Conservation (phyloP, 1,140 invertebrate species). For the Akabosia matsudoensis region DNA sequence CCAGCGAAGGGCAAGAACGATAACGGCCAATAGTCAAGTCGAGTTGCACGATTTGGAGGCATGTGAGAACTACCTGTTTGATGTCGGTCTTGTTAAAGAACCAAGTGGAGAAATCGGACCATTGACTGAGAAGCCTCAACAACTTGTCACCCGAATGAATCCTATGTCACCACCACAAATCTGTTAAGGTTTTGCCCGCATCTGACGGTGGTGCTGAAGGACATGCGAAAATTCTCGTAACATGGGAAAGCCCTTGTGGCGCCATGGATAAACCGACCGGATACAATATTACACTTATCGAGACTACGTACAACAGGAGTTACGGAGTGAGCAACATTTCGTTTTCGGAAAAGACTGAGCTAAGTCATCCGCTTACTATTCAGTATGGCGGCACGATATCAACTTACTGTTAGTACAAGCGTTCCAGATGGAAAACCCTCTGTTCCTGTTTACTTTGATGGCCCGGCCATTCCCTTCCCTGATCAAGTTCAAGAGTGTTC, state of each 20-base stretch:
- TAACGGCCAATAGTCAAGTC: constrained; percentile 60
- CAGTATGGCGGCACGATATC: constrained; percentile 45
- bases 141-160: constrained; percentile 54
- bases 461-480: constrained; percentile 62
- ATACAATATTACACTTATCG: constrained; percentile 32
- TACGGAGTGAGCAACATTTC: neutral
- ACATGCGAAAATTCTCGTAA: constrained; percentile 30
- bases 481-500: constrained; percentile 60
- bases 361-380: constrained; percentile 24
- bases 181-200: constrained; percentile 25
- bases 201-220: constrained; percentile 8
- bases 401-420: constrained; percentile 56
- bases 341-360: neutral
- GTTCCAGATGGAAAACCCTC: constrained; percentile 53
- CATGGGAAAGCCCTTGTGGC: constrained; percentile 47
- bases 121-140: constrained; percentile 54
- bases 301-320: neutral
- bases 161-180: constrained; percentile 44
- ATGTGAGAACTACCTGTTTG: constrained; percentile 70
- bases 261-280: constrained; percentile 48
- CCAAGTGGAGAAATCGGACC: constrained; percentile 61
- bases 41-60: constrained; percentile 63
- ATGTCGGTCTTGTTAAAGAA: constrained; percentile 60
- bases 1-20: constrained; percentile 20
- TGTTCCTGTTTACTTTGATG: constrained; percentile 55